Percentiles rank a stretch among this genome's conserved stretches.
These are phyloP conservation scores for Matsumyia berberina DNA, from an alignment of 2,888 invertebrate species.

Conservation along the genomic window DNA sequence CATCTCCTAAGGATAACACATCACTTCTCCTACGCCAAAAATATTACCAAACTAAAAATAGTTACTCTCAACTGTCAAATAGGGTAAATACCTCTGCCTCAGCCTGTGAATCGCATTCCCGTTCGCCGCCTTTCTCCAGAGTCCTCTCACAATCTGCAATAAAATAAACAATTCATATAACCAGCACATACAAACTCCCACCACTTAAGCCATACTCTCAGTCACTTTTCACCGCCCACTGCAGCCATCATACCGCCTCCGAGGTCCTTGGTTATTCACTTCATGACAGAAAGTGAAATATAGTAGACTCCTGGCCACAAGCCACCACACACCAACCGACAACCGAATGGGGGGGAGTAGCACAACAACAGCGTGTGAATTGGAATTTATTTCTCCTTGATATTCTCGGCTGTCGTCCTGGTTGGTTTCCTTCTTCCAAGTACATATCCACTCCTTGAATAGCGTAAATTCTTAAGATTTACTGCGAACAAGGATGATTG, in stretches of 20 bases:
- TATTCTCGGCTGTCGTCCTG: constrained; percentile 62
- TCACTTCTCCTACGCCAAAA: neutral
- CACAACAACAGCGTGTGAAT: constrained; percentile 69
- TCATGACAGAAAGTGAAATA: constrained; percentile 72
- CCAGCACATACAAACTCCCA: constrained; percentile 38
- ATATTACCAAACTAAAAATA: neutral
- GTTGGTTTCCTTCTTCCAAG: constrained; percentile 21
- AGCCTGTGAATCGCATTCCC: neutral
- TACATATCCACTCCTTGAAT: constrained; percentile 11
- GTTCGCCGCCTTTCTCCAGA: neutral
- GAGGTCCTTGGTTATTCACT: constrained; percentile 64
- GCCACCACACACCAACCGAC: constrained; percentile 21
- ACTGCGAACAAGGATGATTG: constrained; percentile 67
- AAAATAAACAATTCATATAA: constrained; percentile 69
- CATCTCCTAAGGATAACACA: neutral
- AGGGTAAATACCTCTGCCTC: neutral
- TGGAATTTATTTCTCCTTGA: constrained; percentile 72
- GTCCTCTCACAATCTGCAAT: constrained; percentile 43
- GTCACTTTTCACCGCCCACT: constrained; percentile 20
- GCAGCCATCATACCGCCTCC: constrained; percentile 24
- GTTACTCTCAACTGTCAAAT: constrained; percentile 22
- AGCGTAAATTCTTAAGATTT: constrained; percentile 69
- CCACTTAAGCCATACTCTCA: constrained; percentile 57
- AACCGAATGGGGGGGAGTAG: constrained; percentile 12
- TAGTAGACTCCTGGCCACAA: constrained; percentile 64